Base-by-base conservation (phyloP, 2,888 invertebrate genomes). In the Baccha elongata region DNA sequence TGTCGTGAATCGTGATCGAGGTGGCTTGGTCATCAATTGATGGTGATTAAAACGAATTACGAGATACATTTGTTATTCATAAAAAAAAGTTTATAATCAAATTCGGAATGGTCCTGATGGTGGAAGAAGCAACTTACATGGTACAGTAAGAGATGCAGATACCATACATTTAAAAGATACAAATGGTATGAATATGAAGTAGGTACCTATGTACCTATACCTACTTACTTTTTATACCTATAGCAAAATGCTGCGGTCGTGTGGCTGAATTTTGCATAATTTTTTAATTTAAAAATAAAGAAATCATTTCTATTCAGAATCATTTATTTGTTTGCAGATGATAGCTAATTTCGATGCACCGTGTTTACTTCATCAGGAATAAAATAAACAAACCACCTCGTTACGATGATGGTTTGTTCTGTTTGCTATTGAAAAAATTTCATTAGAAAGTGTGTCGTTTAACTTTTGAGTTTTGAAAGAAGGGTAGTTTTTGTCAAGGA, bases 11-110 rank as follows among this genome's bases (percentile, higher is more conserved):
- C 10, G 37, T 55, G 42, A 21, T 11, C 8, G 64, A 32, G 58
- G 75, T 64, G 75, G 46, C 40, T 55, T 68, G 68, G 37, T 23
- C 78, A 64, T 42, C 48, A 83, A 83, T 83, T 83, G 83, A 73
- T 67, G 52, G 78, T 78, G 83, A 83, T 83, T 83, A 83, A 83
- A 83, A 72, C 78, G 78, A 83, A 83, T 83, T 83, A 83, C 64
- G 42, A 32, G 68, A 73, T 73, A 68, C 72, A 78, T 83, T 62
- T 72, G 48, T 76, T 73, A 23, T 76, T 65, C 13, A 48, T 11
- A 46, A 42, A 58, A 74, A n/a, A 73, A 55, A 37, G 19, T 11
- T 19, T 52, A 8, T 48, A 55, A 40, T 40, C 46, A 62, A 62
- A 68, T 42, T 17, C 60, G 35, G 78, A 50, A 60, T 68, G 67